A percentile compares a stretch with the other conserved stretches of the same genome.
These are phyloP conservation scores for Psylliodes chrysocephalus DNA, from an alignment of 2,888 invertebrate genomes.

Conservation along the genomic window DNA sequence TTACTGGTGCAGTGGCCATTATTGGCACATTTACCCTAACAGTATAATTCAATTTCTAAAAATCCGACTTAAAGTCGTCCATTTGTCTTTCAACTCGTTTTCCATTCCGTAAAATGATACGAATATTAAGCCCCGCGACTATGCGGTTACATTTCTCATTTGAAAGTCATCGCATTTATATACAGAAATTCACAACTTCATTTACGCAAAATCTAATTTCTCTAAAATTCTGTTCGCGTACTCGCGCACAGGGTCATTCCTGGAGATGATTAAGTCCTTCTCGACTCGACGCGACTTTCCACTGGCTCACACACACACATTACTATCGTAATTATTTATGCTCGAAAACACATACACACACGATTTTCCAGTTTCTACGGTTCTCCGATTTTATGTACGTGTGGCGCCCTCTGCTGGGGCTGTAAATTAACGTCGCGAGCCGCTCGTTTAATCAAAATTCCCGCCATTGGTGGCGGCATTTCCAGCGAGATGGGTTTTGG, in stretches of 20 bases:
- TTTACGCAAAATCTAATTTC: constrained; percentile 24
- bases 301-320: constrained; percentile 20
- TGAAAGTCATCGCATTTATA: neutral
- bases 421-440: neutral
- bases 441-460: neutral
- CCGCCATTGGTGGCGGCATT: neutral
- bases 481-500: neutral
- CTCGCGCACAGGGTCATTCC: constrained; percentile 19
- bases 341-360: constrained; percentile 23
- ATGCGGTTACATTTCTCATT: neutral
- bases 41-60: too few relatives aligned
- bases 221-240: constrained; percentile 21
- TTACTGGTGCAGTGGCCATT: too few relatives aligned
- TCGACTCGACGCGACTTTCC: too few relatives aligned
- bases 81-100: too few relatives aligned
- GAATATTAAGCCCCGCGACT: too few relatives aligned
- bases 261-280: constrained; percentile 21
- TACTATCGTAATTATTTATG: constrained; percentile 32
- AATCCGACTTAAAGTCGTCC: too few relatives aligned
- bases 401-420: neutral
- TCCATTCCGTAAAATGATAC: too few relatives aligned
- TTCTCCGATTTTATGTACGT: neutral
- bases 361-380: constrained; percentile 16
- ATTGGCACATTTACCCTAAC: too few relatives aligned
- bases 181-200: constrained; percentile 12